phyloP scores from a whole-genome alignment of 2,113 vertebrate genomes.

The Sturnus vulgaris region DNA sequence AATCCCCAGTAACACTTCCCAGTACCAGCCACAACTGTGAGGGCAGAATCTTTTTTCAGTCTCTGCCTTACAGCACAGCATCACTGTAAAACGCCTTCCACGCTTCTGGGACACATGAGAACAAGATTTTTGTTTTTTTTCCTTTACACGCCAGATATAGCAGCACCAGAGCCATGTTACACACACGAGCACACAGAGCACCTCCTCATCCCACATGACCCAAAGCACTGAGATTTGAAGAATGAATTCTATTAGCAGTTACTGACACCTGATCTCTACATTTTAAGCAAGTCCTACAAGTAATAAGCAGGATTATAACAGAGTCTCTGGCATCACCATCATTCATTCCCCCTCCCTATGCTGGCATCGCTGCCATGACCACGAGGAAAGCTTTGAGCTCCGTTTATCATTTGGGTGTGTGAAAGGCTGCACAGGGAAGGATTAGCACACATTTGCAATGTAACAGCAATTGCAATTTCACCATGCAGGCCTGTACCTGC shows the following conservation, averaged over 20 bases:
- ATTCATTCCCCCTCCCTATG: neutral
- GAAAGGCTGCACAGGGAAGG: neutral
- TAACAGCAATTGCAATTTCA: slow-evolving; percentile 30
- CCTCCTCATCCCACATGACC: neutral
- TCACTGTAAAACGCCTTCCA: neutral
- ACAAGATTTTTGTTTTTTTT: neutral
- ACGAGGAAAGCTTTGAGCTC: neutral
- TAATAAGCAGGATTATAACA: neutral
- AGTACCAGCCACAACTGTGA: slow-evolving; percentile 33
- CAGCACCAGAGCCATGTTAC: neutral
- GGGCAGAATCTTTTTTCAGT: neutral
- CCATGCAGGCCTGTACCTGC: neutral
- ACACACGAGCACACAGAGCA: neutral
- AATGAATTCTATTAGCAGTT: neutral
- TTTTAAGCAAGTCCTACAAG: neutral
- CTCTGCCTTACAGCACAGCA: neutral
- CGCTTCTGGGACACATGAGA: neutral
- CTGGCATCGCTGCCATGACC: neutral
- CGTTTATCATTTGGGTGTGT: neutral
- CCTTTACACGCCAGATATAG: neutral
- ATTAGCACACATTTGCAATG: slow-evolving; percentile 11
- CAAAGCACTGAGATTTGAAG: neutral
- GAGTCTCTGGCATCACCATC: neutral
- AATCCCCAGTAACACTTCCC: neutral
- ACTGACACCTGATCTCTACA: neutral